Evolutionary conservation across 2,113 vertebrate genomes (phyloP).

Genomic region (Alexandromys fortis): DNA sequence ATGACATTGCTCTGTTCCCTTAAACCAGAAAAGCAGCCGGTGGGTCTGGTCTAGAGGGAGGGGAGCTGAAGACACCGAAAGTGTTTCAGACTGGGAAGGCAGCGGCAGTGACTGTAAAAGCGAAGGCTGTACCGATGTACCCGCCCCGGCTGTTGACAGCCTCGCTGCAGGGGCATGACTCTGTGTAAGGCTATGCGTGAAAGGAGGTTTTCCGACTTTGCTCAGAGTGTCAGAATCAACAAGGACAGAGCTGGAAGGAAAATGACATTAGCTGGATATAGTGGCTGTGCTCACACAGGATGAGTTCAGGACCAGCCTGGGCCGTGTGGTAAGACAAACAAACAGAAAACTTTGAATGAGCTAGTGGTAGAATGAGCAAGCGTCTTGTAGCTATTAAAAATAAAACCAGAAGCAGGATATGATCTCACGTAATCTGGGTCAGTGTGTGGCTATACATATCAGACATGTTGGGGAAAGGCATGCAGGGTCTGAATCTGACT

Average conservation of each 20-base stretch:
- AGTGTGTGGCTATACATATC: neutral
- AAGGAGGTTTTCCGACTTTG: slow-evolving; percentile 7
- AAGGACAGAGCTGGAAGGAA: slow-evolving; percentile 4
- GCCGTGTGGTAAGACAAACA: neutral
- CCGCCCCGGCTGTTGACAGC: neutral
- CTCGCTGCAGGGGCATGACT: slow-evolving; percentile 23
- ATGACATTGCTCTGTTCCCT: neutral
- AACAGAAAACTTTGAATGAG: neutral
- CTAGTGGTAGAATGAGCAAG: neutral
- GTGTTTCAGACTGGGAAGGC: neutral
- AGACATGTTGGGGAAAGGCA: slow-evolving; percentile 5
- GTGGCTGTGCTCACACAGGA: neutral
- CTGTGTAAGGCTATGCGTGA: neutral
- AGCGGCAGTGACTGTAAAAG: neutral
- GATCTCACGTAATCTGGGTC: slow-evolving; percentile 6
- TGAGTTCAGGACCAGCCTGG: neutral
- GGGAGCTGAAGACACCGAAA: neutral
- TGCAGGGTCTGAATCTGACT: slow-evolving; percentile 10
- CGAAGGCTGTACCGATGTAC: neutral
- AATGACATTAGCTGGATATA: neutral
- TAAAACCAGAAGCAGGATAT: slow-evolving; percentile 6
- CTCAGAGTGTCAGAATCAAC: slow-evolving; percentile 8
- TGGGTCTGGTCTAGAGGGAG: neutral
- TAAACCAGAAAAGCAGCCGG: neutral
- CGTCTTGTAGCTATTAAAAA: slow-evolving; percentile 28